Evolutionary conservation across 2,113 vertebrate species (phyloP).

Genomic region (Oenanthe oenanthe): DNA sequence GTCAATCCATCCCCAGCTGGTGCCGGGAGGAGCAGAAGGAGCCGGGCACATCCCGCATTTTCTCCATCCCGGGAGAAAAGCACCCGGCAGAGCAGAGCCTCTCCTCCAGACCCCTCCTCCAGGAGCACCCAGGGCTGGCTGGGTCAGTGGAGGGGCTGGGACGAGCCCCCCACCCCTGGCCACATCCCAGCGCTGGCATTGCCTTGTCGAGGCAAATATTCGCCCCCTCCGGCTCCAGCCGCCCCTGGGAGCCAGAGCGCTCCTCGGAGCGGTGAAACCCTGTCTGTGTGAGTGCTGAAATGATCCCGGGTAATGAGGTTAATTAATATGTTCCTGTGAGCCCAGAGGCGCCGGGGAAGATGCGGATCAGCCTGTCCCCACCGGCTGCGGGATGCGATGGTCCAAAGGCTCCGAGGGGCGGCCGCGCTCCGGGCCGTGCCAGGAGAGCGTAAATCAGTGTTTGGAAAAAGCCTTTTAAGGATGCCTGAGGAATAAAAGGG

Average conservation of each 20-base stretch:
- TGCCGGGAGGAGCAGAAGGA: background rate
- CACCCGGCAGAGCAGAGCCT: fast-evolving
- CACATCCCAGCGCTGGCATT: background rate
- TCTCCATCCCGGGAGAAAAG: background rate
- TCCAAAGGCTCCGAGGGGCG: background rate
- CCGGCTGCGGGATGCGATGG: background rate
- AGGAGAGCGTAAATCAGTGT: conserved; percentile 31
- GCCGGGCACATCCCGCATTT: background rate
- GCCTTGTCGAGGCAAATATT: background rate
- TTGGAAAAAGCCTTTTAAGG: conserved; percentile 52
- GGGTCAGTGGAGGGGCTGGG: background rate
- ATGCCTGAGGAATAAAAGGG: conserved; percentile 3
- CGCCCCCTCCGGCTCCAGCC: fast-evolving
- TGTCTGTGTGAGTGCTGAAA: background rate
- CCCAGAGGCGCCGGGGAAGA: background rate
- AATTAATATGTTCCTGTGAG: conserved; percentile 8
- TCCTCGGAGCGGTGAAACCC: background rate
- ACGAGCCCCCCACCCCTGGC: background rate
- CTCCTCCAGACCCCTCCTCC: background rate
- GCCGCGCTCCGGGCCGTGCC: conserved; percentile 25
- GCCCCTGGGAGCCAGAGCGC: background rate
- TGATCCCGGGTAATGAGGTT: conserved; percentile 5
- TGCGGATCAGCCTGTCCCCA: background rate
- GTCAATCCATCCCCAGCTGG: background rate
- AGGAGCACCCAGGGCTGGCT: fast-evolving